These are phyloP conservation scores for Falco novaeseelandiae DNA, from an alignment of 2,797 vertebrate species.

Conservation along the genomic window DNA sequence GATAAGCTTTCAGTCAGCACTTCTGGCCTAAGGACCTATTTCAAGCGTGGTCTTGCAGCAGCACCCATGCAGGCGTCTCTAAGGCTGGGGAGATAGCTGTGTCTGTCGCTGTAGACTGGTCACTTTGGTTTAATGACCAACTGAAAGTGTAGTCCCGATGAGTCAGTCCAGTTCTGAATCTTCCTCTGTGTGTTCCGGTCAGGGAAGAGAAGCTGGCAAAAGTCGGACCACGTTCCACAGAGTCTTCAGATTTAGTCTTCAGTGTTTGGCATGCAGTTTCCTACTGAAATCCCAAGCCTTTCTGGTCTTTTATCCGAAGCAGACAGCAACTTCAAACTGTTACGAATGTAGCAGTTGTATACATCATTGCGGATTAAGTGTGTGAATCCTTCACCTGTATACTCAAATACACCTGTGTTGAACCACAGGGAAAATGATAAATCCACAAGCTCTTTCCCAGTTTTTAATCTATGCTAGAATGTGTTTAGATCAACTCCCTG, in stretches of 20 bases:
- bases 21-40: neutral
- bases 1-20: neutral
- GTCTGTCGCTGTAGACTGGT: accelerated
- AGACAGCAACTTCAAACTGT: conserved; percentile 12
- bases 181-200: neutral
- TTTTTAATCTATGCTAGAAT: neutral
- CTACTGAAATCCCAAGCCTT: neutral
- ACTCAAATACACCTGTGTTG: neutral
- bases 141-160: neutral
- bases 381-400: conserved; percentile 35
- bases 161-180: neutral
- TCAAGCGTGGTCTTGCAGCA: neutral
- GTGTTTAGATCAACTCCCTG: neutral
- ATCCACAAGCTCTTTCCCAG: neutral
- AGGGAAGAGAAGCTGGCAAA: neutral
- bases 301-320: conserved; percentile 1
- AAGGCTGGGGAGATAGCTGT: neutral
- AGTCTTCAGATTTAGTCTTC: neutral
- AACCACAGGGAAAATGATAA: neutral
- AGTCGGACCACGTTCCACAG: neutral
- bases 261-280: neutral
- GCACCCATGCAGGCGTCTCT: neutral
- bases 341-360: neutral
- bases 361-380: neutral
- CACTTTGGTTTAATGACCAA: neutral